These are phyloP conservation scores for Calycopis cecrops DNA, from an alignment of 1,140 invertebrate genomes.

Conservation along the genomic window DNA sequence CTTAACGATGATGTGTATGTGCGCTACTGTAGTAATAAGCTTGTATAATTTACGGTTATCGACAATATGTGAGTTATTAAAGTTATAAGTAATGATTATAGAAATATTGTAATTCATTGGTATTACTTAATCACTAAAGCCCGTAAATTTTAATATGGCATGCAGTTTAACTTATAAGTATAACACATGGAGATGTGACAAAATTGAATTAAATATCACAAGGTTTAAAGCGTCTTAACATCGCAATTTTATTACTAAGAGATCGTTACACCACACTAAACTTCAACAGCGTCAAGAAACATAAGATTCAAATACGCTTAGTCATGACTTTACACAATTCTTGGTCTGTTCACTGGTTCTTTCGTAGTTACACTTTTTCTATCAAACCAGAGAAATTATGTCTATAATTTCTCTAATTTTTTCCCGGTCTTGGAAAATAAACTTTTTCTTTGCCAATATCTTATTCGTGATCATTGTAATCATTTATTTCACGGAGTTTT, in stretches of 20 bases:
- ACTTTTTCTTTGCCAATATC: constrained; percentile 30
- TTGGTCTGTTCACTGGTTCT: constrained; percentile 50
- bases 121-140: background rate
- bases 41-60: too few relatives aligned
- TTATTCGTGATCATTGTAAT: constrained; percentile 19
- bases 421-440: constrained; percentile 54
- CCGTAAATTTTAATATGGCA: constrained; percentile 11
- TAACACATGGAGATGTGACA: background rate
- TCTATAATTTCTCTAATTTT: constrained; percentile 65
- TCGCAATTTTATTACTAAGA: constrained; percentile 36
- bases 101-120: background rate
- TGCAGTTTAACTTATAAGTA: constrained; percentile 8
- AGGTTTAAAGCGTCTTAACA: constrained; percentile 15
- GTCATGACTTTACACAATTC: constrained; percentile 65
- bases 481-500: constrained; percentile 34
- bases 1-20: too few relatives aligned
- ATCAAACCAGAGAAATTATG: constrained; percentile 59
- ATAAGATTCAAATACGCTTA: constrained; percentile 70
- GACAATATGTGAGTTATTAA: background rate
- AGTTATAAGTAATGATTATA: background rate
- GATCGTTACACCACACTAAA: constrained; percentile 50
- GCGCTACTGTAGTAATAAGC: too few relatives aligned
- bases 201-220: background rate
- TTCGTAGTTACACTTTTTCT: constrained; percentile 39
- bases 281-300: constrained; percentile 71